Conservation (phyloP, 2,888 invertebrate species). For the Pomacea canaliculata region DNA sequence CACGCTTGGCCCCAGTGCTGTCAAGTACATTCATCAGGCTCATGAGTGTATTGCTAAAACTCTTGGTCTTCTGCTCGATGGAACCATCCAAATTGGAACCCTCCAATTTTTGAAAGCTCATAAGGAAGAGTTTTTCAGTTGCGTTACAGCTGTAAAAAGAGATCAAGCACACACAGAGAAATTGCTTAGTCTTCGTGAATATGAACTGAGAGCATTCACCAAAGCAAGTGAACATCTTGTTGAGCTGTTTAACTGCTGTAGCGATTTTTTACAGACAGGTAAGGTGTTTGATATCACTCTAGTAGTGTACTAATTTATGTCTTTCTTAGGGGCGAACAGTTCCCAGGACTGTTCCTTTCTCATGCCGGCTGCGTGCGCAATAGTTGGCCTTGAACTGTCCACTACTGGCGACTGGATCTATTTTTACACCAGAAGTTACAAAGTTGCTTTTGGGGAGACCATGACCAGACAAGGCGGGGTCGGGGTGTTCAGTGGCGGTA, state of each 20-base stretch:
- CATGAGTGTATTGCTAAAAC: not conserved
- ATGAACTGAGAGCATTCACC: constrained; percentile 2
- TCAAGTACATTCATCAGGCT: constrained; percentile 1
- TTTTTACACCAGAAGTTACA: too few species aligned
- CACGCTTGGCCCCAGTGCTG: not conserved
- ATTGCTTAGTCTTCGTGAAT: not conserved
- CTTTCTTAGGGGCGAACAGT: too few species aligned
- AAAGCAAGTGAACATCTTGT: not conserved
- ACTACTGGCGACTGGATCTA: too few species aligned
- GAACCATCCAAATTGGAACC: constrained; percentile 4
- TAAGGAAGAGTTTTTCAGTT: not conserved
- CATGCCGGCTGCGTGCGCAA: too few species aligned
- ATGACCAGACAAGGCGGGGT: too few species aligned
- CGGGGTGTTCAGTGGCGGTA: too few species aligned
- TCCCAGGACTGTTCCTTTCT: too few species aligned
- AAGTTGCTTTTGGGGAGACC: too few species aligned
- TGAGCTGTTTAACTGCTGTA: constrained; percentile 1
- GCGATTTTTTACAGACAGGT: constrained; percentile 6
- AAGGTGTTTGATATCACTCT: too few species aligned
- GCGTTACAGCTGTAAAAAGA: constrained; percentile 9
- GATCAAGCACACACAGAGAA: not conserved
- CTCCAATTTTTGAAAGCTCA: constrained; percentile 10
- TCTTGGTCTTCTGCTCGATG: not conserved
- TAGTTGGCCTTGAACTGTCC: too few species aligned
- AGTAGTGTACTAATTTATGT: too few species aligned